Percentiles rank a stretch among this genome's conserved stretches.
These are phyloP conservation scores for Cottoperca gobio DNA, from an alignment of 2,797 vertebrate genomes.

Conservation along the genomic window DNA sequence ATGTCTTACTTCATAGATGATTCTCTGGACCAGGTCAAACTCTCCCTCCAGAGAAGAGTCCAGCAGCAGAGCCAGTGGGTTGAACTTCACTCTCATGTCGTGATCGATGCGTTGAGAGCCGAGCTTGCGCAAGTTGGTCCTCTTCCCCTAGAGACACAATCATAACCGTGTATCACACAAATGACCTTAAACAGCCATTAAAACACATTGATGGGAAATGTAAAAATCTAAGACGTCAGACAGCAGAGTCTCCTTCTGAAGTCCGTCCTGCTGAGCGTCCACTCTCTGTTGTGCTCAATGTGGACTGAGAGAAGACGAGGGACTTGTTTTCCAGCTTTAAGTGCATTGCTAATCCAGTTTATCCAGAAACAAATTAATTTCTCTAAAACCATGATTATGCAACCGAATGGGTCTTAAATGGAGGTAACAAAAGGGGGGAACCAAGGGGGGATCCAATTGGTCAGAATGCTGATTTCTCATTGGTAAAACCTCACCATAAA, in stretches of 20 bases:
- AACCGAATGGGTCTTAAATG: conserved; percentile 52
- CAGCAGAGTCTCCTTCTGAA: background rate
- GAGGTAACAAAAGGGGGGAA: conserved; percentile 23
- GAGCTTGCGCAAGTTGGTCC: conserved; percentile 94
- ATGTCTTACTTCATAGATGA: conserved; percentile 93
- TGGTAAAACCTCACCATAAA: conserved; percentile 40
- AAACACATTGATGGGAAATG: background rate
- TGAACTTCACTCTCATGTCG: conserved; percentile 96
- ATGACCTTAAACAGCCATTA: background rate
- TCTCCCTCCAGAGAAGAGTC: conserved; percentile 98
- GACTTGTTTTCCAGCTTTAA: conserved; percentile 43
- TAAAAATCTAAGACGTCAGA: background rate
- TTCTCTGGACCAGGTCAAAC: conserved; percentile 97
- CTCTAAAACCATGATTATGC: conserved; percentile 58
- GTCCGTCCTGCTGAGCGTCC: conserved; percentile 7
- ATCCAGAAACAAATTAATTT: conserved; percentile 36
- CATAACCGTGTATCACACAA: conserved; percentile 24
- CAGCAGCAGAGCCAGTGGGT: conserved; percentile 94
- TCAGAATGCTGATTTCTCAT: conserved; percentile 54
- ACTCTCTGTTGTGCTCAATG: conserved; percentile 18
- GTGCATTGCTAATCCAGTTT: conserved; percentile 60
- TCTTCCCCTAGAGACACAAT: conserved; percentile 88
- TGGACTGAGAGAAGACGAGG: conserved; percentile 31
- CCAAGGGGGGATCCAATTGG: conserved; percentile 19
- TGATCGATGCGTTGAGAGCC: conserved; percentile 94